These are phyloP conservation scores for Carduelis carduelis DNA, from an alignment of 2,797 vertebrate species.

Conservation along the genomic window DNA sequence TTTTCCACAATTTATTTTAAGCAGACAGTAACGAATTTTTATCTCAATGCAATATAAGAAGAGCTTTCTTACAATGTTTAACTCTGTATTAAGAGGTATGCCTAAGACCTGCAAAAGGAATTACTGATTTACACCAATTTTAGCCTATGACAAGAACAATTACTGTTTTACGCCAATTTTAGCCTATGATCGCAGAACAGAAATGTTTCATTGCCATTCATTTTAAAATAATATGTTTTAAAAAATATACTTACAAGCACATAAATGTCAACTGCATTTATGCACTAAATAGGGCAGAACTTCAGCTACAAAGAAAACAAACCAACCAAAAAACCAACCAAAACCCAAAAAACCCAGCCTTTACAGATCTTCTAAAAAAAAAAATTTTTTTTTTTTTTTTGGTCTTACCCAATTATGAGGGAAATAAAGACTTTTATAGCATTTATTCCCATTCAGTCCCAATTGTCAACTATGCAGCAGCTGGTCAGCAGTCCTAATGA, in stretches of 20 bases:
- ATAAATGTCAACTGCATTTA: background rate
- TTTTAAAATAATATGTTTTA: background rate
- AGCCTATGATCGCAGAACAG: background rate
- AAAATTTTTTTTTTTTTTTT: background rate
- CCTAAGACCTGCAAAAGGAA: background rate
- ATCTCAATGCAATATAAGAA: background rate
- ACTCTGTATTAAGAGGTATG: background rate
- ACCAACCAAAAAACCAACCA: fast-evolving
- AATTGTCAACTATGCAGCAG: background rate
- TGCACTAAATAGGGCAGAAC: background rate
- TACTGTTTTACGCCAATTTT: background rate
- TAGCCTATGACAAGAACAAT: background rate
- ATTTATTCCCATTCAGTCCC: background rate
- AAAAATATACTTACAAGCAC: background rate
- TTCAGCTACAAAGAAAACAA: background rate
- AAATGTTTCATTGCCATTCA: background rate
- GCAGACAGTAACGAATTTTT: background rate
- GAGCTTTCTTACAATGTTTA: background rate
- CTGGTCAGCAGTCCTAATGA: background rate
- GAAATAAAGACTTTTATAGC: background rate
- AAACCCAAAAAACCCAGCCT: background rate
- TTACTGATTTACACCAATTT: background rate
- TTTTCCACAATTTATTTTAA: background rate
- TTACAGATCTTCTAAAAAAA: background rate
- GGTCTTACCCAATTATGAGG: background rate